Percentiles rank a stretch among this genome's conserved stretches.
Conservation (phyloP, 2,113 vertebrate genomes). For the Pseudolaguvia tuberculata region DNA sequence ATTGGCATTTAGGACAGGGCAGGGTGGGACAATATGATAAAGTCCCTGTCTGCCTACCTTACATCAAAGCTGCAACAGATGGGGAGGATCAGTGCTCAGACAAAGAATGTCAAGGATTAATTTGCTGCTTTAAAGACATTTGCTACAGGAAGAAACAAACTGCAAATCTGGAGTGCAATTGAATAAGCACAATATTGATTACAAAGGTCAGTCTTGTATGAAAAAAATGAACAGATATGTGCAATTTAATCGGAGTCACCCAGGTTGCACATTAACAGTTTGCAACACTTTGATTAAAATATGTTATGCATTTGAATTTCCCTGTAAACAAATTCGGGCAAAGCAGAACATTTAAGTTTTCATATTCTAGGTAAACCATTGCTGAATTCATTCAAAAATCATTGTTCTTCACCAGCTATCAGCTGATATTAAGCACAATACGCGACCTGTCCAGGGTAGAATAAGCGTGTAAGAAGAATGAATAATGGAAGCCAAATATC, state of each 20-base stretch:
- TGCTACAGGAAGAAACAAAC: background rate
- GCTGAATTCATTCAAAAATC: background rate
- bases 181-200: background rate
- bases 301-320: background rate
- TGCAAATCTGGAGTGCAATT: background rate
- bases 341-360: background rate
- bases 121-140: constrained; percentile 19
- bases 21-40: constrained; percentile 12
- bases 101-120: background rate
- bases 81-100: constrained; percentile 18
- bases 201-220: background rate
- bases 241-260: background rate
- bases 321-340: background rate
- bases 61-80: constrained; percentile 26
- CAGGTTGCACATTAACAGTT: background rate
- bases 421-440: background rate
- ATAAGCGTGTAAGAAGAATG: too few species aligned
- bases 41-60: constrained; percentile 9
- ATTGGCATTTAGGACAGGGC: constrained; percentile 25
- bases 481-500: background rate
- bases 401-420: background rate
- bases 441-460: too few species aligned
- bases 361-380: background rate
- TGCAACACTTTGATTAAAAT: background rate
- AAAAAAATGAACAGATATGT: background rate